A percentile compares a stretch with the other conserved stretches of the same genome.
Conservation (phyloP, 1,140 invertebrate species). For the Neotoxoptera formosana region DNA sequence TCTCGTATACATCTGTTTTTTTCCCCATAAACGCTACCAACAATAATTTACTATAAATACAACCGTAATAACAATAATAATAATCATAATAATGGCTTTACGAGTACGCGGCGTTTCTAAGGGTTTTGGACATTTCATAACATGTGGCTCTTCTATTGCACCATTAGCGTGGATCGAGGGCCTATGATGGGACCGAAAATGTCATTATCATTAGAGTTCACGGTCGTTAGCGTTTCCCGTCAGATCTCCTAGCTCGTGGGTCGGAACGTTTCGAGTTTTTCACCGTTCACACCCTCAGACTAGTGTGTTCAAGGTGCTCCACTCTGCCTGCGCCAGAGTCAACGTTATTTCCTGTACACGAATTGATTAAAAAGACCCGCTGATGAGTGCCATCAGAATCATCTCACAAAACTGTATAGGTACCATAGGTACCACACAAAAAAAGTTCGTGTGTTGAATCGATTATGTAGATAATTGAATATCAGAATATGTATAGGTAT, state of each 20-base stretch:
- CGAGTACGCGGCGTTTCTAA: constrained; percentile 19
- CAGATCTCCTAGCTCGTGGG: constrained; percentile 2
- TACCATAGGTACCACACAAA: not conserved
- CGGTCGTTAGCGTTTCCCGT: constrained; percentile 46
- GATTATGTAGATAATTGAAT: not conserved
- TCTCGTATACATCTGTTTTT: not conserved
- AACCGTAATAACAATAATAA: constrained; percentile 30
- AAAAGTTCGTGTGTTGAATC: not conserved
- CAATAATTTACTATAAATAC: constrained; percentile 48
- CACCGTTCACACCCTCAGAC: not conserved
- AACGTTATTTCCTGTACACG: constrained; percentile 11
- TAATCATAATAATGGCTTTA: constrained; percentile 5
- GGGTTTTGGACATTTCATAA: constrained; percentile 54
- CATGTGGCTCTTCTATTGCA: constrained; percentile 45
- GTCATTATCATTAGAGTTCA: constrained; percentile 55
- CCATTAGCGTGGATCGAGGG: constrained; percentile 45
- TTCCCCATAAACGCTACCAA: not conserved
- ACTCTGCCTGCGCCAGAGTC: not conserved
- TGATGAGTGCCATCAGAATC: not conserved
- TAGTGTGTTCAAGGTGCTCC: not conserved
- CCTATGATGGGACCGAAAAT: constrained; percentile 37
- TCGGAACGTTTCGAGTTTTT: constrained; percentile 31
- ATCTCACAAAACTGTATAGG: not conserved
- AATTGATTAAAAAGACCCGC: not conserved
- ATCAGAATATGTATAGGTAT: no score